Conservation (phyloP, 2,888 invertebrate genomes). For the Tenthredo distinguenda region DNA sequence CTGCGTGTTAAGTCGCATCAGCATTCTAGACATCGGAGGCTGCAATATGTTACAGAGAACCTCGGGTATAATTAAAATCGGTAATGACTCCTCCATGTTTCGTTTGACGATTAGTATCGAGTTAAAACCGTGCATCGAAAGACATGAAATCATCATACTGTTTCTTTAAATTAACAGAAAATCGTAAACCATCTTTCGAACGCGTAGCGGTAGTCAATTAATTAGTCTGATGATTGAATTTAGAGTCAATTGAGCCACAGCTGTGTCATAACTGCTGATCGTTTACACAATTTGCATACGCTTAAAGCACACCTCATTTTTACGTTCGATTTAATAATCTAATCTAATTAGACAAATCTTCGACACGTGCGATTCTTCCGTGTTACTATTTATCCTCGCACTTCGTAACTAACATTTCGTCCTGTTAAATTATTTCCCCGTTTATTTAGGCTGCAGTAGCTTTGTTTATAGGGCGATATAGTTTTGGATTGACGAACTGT, state of each 20-base stretch:
- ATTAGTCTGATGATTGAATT: background rate
- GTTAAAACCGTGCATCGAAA: slow-evolving; percentile 1
- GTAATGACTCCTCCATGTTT: background rate
- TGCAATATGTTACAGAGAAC: background rate
- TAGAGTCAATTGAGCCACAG: background rate
- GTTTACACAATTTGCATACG: background rate
- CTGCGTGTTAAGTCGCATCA: background rate
- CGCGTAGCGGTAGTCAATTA: background rate
- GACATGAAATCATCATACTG: background rate
- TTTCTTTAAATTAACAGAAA: background rate
- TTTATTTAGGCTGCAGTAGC: background rate
- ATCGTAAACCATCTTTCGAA: background rate
- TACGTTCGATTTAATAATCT: background rate
- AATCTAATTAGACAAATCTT: background rate
- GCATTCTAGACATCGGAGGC: background rate
- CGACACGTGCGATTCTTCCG: background rate
- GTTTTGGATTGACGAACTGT: background rate
- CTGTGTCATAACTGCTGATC: background rate
- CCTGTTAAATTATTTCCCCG: background rate
- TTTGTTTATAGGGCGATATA: background rate
- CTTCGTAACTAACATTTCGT: background rate
- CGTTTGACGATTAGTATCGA: background rate
- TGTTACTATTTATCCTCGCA: background rate
- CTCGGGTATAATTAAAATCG: slow-evolving; percentile 2
- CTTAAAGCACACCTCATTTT: background rate